Evolutionary conservation across 2,113 vertebrate species (phyloP).

Genomic region (Syngnathus floridae): DNA sequence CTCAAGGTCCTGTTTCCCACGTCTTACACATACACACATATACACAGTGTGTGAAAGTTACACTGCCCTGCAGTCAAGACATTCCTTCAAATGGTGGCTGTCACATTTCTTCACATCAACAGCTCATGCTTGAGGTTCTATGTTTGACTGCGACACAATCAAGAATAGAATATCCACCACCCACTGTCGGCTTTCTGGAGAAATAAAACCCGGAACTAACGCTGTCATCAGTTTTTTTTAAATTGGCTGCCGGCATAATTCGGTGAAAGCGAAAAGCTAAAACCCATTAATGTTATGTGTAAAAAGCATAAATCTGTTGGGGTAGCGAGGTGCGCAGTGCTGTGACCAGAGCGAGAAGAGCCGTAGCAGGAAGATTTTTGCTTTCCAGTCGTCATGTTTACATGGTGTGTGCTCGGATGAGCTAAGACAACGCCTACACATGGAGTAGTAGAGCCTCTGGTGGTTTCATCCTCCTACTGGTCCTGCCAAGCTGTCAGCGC

Average conservation of each 20-base stretch:
- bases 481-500: conserved; percentile 22
- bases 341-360: background rate
- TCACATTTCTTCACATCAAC: conserved; percentile 21
- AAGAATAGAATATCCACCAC: background rate
- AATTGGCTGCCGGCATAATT: too few relatives aligned
- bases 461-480: conserved; percentile 26
- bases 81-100: conserved; percentile 11
- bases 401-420: conserved; percentile 1
- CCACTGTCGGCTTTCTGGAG: background rate
- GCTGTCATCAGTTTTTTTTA: background rate
- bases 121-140: background rate
- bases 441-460: conserved; percentile 8
- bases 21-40: background rate
- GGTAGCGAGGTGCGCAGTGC: too few relatives aligned
- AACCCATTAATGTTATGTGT: too few relatives aligned
- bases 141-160: background rate
- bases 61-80: conserved; percentile 13
- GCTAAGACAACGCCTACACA: conserved; percentile 17
- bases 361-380: background rate
- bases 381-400: conserved; percentile 10
- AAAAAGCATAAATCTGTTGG: too few relatives aligned
- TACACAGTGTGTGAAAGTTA: background rate
- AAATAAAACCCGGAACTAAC: background rate
- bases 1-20: too few relatives aligned
- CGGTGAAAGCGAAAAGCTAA: background rate